These are phyloP conservation scores for Ferdinandea cuprea DNA, from an alignment of 2,888 invertebrate genomes.

Conservation along the genomic window DNA sequence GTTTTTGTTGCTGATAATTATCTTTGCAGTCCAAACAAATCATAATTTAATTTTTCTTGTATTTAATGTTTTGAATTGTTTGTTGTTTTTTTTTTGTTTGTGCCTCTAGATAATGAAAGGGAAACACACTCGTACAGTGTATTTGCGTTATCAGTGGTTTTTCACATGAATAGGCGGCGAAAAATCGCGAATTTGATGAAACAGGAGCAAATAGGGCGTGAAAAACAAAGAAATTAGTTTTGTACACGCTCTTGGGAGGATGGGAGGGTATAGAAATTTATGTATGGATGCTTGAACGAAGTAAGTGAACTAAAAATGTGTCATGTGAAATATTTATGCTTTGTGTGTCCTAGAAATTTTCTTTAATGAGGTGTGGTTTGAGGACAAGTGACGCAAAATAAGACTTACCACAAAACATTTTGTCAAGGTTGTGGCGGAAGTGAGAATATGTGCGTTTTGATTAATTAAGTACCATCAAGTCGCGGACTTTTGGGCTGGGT, in stretches of 20 bases:
- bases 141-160: conserved; percentile 21
- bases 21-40: conserved; percentile 29
- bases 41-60: conserved; percentile 6
- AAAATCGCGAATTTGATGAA: conserved; percentile 42
- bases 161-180: conserved; percentile 1
- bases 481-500: neutral
- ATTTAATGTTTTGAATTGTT: neutral
- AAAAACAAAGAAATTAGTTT: conserved; percentile 50
- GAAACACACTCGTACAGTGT: neutral
- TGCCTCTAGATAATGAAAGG: conserved; percentile 13
- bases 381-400: too few species aligned
- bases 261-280: too few species aligned
- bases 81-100: conserved; percentile 9
- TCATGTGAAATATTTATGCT: too few species aligned
- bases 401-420: too few species aligned
- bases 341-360: too few species aligned
- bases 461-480: too few species aligned
- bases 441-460: too few species aligned
- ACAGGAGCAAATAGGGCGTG: conserved; percentile 28
- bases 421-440: too few species aligned
- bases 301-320: too few species aligned
- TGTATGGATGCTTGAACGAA: too few species aligned
- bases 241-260: conserved; percentile 35
- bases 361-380: too few species aligned
- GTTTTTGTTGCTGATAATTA: conserved; percentile 17